Evolutionary conservation across 2,888 invertebrate species (phyloP), one percentile per base, ranked within the genome.

Genomic region (Nomada ferruginata): DNA sequence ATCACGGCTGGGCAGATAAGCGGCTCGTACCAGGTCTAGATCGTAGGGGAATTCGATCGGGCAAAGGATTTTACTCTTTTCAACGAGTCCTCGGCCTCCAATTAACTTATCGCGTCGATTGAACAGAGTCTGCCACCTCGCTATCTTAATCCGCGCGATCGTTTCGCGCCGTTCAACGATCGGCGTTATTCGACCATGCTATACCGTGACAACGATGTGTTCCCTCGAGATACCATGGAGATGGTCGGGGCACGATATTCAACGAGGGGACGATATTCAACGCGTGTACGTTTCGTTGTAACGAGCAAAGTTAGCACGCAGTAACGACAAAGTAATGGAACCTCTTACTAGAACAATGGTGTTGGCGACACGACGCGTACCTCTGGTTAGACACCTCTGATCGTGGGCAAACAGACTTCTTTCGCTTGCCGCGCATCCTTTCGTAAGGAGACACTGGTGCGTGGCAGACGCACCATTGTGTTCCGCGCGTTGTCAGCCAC

Each of bases 281-380:
- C 63, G 77, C 77, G 73, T 83, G 87, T 89, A 89, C 88, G 85
- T 90, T 87, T 80, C 78, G 64, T 84, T 83, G 87, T 90, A 91
- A 91, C 90, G 90, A 89, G 90, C 85, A 68, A 81, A 83, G 85
- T 90, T 89, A 88, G 86, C 87, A 87, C 86, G 84, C 90, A 86
- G 86, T 89, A 90, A 90, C 78, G 82, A 68, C 79, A 60, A 65
- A 85, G 82, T 88, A 87, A 88, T 83, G 88, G 87, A 76, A 74
- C 80, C 78, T 88, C 75, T 89, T 85, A 87, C 84, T 89, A 85
- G 89, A 89, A 90, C 87, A 89, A 90, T 90, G 85, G 86, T 85
- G 87, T 86, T 83, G 79, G 82, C 85, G 85, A 89, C 85, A 84
- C 83, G 84, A 79, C 83, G 79, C 81, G 72, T 70, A 84, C 65